Conservation (phyloP, 2,113 vertebrate genomes). For the Gasterosteus aculeatus region DNA sequence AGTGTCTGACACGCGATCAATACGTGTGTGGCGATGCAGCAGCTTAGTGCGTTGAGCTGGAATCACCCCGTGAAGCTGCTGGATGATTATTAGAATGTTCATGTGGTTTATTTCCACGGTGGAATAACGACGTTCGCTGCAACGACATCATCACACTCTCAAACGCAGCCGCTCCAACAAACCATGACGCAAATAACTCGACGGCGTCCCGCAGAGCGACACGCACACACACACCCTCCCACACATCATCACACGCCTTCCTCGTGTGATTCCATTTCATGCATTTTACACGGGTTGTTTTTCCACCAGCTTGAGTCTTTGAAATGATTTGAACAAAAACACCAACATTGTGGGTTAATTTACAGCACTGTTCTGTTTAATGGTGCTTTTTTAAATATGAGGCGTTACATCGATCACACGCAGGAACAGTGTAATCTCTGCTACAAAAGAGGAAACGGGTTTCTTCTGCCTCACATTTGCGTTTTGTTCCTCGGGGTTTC, state of each 20-base stretch:
- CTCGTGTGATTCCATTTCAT: constrained; percentile 10
- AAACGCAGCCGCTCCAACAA: constrained; percentile 36
- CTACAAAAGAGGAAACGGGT: not conserved
- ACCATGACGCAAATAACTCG: constrained; percentile 18
- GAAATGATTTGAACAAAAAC: not conserved
- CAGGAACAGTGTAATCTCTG: not conserved
- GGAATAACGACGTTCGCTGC: constrained; percentile 12
- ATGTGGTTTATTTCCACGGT: not conserved
- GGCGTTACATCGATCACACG: not conserved
- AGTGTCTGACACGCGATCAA: not conserved
- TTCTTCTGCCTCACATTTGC: too few relatives aligned
- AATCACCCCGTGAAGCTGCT: not conserved
- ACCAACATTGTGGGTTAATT: not conserved
- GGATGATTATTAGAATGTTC: not conserved
- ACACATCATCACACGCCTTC: constrained; percentile 26
- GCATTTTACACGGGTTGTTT: not conserved
- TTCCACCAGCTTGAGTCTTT: not conserved
- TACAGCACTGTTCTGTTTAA: not conserved
- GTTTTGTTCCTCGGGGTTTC: too few relatives aligned
- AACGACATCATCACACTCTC: constrained; percentile 2
- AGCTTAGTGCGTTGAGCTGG: too few relatives aligned
- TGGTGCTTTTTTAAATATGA: not conserved
- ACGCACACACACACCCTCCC: constrained; percentile 4
- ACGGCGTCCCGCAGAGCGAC: constrained; percentile 8
- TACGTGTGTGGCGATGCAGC: not conserved